A percentile compares a stretch with the other conserved stretches of the same genome.
These are phyloP conservation scores for Apogon hyalosoma DNA, from an alignment of 2,797 vertebrate genomes.

Conservation along the genomic window DNA sequence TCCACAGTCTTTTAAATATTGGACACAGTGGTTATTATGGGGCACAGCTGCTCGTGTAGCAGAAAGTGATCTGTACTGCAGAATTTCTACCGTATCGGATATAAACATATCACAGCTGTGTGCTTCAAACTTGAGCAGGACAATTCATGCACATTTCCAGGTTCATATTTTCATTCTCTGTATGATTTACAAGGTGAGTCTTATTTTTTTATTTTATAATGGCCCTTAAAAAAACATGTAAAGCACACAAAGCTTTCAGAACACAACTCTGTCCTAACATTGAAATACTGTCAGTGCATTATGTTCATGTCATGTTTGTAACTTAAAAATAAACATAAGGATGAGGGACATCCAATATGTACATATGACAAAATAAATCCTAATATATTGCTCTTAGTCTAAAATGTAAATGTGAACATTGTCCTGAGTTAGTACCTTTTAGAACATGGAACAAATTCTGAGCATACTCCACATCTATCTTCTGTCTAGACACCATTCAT, in stretches of 20 bases:
- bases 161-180: no score
- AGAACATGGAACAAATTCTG: slow-evolving; percentile 16
- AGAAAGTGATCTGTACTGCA: not conserved
- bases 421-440: not conserved
- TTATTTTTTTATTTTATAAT: no score
- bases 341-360: no score
- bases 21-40: not conserved
- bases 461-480: slow-evolving; percentile 14
- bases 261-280: no score
- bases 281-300: no score
- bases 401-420: not conserved
- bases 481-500: slow-evolving; percentile 40
- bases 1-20: not conserved
- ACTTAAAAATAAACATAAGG: no score
- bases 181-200: no score
- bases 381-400: not conserved
- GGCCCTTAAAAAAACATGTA: no score
- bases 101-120: not conserved
- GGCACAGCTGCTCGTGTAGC: not conserved
- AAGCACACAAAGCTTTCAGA: no score
- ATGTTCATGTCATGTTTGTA: no score
- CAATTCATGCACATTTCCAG: no score
- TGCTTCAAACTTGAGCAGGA: not conserved
- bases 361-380: no score
- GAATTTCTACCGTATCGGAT: not conserved